Evolutionary conservation across 2,888 invertebrate genomes (phyloP).

Genomic region (Dexiosoma caninum): DNA sequence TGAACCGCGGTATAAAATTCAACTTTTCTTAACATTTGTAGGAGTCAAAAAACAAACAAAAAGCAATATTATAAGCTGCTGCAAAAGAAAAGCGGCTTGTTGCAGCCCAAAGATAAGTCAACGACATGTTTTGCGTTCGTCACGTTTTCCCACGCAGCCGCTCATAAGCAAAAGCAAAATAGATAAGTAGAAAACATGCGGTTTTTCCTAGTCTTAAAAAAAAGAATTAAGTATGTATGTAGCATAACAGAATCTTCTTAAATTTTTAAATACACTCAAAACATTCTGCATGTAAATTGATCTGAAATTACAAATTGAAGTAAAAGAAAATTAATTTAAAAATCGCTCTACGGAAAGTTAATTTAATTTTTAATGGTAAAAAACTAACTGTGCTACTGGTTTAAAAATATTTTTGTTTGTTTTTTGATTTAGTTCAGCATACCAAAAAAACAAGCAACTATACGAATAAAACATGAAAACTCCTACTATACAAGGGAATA

Average conservation of each 20-base stretch:
- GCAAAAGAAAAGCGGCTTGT: slow-evolving; percentile 48
- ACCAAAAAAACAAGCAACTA: no score
- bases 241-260: neutral
- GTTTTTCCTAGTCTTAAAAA: slow-evolving; percentile 6
- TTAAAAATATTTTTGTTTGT: no score
- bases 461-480: no score
- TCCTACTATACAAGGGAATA: no score
- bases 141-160: slow-evolving; percentile 68
- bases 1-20: slow-evolving; percentile 50
- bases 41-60: slow-evolving; percentile 30
- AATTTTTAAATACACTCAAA: slow-evolving; percentile 11
- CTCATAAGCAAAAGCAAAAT: slow-evolving; percentile 34
- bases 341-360: no score
- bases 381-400: no score
- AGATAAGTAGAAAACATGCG: slow-evolving; percentile 10
- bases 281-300: no score
- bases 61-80: neutral
- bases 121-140: slow-evolving; percentile 62
- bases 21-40: slow-evolving; percentile 54
- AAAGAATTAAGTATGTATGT: neutral
- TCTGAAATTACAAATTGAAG: no score
- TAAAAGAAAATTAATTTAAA: no score
- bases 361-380: no score
- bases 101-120: slow-evolving; percentile 42
- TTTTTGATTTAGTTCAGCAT: no score